Percentiles rank a stretch among this genome's conserved stretches.
Conservation (phyloP, 92 coral and sea anemone genomes). For the Porites cylindrica region DNA sequence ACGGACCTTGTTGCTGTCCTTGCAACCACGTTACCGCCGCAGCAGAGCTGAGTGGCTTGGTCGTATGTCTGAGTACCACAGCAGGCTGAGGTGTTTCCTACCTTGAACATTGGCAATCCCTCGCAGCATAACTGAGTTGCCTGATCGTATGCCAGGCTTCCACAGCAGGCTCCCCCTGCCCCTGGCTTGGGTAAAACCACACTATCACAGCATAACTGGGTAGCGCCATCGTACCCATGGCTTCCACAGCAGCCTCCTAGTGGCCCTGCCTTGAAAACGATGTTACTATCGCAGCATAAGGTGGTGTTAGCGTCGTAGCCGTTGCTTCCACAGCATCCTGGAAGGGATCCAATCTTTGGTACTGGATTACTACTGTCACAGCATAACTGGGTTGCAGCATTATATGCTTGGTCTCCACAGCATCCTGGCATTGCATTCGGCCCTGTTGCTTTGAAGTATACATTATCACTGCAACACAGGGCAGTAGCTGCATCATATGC, state of each 20-base stretch:
- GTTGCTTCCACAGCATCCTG: background rate
- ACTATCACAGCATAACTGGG: conserved; percentile 7
- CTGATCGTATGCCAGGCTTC: background rate
- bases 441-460: background rate
- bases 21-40: background rate
- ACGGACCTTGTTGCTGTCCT: background rate
- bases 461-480: conserved; percentile 6
- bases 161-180: background rate
- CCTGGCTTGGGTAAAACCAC: background rate
- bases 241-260: background rate
- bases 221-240: background rate
- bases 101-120: background rate
- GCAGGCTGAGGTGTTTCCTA: background rate
- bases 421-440: conserved; percentile 1
- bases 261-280: background rate
- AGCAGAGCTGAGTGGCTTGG: conserved; percentile 3
- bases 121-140: conserved; percentile 14
- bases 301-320: conserved; percentile 10
- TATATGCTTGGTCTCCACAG: conserved; percentile 12
- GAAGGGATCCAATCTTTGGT: background rate
- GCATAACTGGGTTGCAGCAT: background rate
- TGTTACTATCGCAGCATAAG: background rate
- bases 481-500: background rate
- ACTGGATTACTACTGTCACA: background rate
- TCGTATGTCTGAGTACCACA: conserved; percentile 11